phyloP scores from a whole-genome alignment of 2,797 vertebrate species.

The Adelosebastes latens region DNA sequence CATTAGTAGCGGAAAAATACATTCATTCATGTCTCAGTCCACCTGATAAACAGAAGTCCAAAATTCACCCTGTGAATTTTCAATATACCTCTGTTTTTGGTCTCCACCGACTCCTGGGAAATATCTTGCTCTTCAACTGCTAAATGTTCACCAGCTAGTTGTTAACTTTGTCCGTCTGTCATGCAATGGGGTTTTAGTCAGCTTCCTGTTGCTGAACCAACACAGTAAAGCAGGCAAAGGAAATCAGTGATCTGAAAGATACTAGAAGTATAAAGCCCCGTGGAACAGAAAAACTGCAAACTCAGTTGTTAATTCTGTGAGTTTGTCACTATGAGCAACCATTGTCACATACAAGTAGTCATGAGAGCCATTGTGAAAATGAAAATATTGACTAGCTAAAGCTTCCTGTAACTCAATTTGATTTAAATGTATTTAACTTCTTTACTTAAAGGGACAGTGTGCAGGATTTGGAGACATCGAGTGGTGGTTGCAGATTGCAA shows the following conservation, averaged over 20 bases:
- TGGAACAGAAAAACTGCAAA: not conserved
- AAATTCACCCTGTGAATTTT: not conserved
- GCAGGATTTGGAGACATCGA: too few relatives aligned
- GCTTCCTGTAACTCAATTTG: not conserved
- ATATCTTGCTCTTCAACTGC: not conserved
- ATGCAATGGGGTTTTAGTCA: not conserved
- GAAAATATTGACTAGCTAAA: not conserved
- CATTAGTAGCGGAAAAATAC: not conserved
- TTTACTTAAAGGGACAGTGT: not conserved
- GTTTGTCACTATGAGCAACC: not conserved
- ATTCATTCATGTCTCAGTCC: too few relatives aligned
- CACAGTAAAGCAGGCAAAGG: not conserved
- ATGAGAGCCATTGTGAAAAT: not conserved
- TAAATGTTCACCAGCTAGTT: not conserved
- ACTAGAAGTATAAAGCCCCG: not conserved
- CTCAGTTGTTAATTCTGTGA: not conserved
- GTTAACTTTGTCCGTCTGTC: not conserved
- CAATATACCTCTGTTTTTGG: not conserved
- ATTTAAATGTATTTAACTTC: not conserved
- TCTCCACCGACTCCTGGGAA: not conserved
- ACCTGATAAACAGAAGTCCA: not conserved
- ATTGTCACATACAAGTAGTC: not conserved
- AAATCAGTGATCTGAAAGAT: not conserved
- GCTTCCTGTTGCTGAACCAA: not conserved
- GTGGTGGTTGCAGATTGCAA: too few relatives aligned